Evolutionary conservation across 1,140 invertebrate species (phyloP).

Genomic region (Cydia pomonella): DNA sequence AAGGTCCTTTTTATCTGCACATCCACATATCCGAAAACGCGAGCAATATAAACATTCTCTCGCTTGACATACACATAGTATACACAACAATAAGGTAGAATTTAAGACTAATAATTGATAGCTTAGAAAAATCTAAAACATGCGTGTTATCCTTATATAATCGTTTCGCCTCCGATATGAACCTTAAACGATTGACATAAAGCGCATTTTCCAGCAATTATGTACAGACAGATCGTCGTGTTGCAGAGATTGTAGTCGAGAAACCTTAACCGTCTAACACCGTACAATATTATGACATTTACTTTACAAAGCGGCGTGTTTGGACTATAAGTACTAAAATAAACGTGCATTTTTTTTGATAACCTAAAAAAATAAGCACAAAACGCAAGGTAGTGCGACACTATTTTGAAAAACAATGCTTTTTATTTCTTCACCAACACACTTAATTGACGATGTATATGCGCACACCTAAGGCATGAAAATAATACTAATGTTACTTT

Average conservation of each 20-base stretch:
- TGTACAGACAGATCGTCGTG: conserved; percentile 9
- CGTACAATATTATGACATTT: conserved; percentile 17
- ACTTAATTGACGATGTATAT: not conserved
- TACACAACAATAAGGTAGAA: conserved; percentile 14
- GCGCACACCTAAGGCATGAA: no score
- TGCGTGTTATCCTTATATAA: not conserved
- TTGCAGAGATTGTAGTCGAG: conserved; percentile 2
- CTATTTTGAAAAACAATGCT: not conserved
- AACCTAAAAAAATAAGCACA: not conserved
- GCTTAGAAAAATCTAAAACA: conserved; percentile 12
- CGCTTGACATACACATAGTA: conserved; percentile 1
- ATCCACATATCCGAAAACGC: not conserved
- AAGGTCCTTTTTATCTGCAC: not conserved
- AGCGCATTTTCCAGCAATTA: conserved; percentile 1
- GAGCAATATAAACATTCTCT: not conserved
- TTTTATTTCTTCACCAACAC: not conserved
- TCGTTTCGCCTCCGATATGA: not conserved
- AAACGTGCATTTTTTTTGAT: not conserved
- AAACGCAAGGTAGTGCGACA: not conserved
- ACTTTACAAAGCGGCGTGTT: conserved; percentile 8
- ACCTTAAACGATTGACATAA: conserved; percentile 14
- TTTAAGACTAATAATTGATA: conserved; percentile 25
- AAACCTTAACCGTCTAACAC: not conserved
- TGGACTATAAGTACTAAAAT: not conserved
- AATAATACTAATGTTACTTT: no score